These are phyloP conservation scores for Thinocorus orbignyianus DNA, from an alignment of 2,113 vertebrate species.

Conservation along the genomic window DNA sequence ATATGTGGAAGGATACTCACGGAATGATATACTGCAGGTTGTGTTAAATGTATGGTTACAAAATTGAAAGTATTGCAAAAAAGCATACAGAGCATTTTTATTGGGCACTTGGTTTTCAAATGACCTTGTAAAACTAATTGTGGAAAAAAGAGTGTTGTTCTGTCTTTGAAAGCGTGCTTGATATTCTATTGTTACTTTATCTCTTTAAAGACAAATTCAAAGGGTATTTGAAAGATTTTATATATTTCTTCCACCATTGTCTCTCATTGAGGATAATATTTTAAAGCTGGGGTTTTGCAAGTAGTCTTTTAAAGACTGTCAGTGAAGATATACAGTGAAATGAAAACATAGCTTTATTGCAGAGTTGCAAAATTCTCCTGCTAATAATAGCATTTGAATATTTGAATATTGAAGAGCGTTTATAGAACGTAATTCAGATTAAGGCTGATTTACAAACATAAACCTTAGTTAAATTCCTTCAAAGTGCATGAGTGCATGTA, in stretches of 20 bases:
- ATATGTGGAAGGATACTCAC: background rate
- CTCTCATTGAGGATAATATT: background rate
- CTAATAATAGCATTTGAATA: conserved; percentile 25
- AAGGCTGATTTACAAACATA: conserved; percentile 34
- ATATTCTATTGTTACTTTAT: background rate
- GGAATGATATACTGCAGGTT: background rate
- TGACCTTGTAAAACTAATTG: conserved; percentile 5
- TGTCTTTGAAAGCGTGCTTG: background rate
- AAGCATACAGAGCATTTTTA: background rate
- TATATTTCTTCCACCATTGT: background rate
- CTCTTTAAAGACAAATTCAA: background rate
- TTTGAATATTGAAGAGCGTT: conserved; percentile 32
- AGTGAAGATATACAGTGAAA: background rate
- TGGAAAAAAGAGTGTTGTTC: background rate
- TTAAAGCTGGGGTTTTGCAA: background rate
- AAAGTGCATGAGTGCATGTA: background rate
- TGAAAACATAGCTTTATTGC: background rate
- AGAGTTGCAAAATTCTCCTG: background rate
- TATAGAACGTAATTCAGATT: conserved; percentile 15
- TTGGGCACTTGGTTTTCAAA: background rate
- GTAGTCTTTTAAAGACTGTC: background rate
- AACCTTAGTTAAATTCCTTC: background rate
- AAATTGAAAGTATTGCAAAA: background rate
- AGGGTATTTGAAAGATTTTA: background rate
- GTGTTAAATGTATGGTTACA: background rate